These are phyloP conservation scores for Oncorhynchus gorbuscha DNA, from an alignment of 2,113 vertebrate species.

Conservation along the genomic window DNA sequence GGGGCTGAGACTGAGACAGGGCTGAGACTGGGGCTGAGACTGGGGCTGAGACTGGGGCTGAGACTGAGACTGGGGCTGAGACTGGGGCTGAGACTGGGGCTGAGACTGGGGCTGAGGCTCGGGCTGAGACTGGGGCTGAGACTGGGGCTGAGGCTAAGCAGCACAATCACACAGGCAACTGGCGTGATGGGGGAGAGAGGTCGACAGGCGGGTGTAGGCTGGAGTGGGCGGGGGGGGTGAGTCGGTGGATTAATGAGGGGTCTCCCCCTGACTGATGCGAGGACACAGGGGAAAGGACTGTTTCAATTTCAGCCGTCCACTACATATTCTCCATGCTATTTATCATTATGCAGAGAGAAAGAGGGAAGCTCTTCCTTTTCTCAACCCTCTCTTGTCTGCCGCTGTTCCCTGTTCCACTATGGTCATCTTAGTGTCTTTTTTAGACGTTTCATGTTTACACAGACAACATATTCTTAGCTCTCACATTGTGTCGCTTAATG, in stretches of 20 bases:
- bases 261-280: conserved; percentile 63
- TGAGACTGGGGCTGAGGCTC: neutral
- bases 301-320: conserved; percentile 66
- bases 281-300: conserved; percentile 57
- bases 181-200: conserved; percentile 39
- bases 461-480: too few relatives aligned
- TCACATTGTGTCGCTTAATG: too few relatives aligned
- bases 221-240: conserved; percentile 46
- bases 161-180: conserved; percentile 32
- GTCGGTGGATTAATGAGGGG: conserved; percentile 63
- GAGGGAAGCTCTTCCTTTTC: conserved; percentile 10
- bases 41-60: too few relatives aligned
- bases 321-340: conserved; percentile 53
- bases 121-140: conserved; percentile 22
- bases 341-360: conserved; percentile 26
- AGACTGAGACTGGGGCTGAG: too few relatives aligned
- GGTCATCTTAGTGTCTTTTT: neutral
- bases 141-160: neutral
- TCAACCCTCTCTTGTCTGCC: neutral
- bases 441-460: too few relatives aligned
- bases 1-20: too few relatives aligned
- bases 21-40: too few relatives aligned
- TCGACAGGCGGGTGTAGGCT: conserved; percentile 30
- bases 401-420: neutral
- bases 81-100: too few relatives aligned